phyloP scores from a whole-genome alignment of 1,140 invertebrate species.

The Lucilia cuprina region DNA sequence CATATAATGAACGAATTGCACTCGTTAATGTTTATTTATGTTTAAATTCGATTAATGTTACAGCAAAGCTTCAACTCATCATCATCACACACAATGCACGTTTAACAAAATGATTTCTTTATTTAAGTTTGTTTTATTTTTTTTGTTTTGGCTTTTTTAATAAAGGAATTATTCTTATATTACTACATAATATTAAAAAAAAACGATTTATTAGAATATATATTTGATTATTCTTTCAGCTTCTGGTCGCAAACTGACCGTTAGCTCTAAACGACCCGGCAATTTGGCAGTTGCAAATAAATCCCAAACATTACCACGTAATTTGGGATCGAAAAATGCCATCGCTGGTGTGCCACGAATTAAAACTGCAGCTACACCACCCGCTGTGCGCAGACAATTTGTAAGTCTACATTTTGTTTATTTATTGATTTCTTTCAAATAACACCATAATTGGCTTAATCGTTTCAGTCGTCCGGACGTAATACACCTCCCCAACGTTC shows the following conservation, averaged over 20 bases:
- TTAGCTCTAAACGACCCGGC: slow-evolving; percentile 72
- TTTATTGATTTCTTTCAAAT: too few relatives aligned
- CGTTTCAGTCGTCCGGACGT: slow-evolving; percentile 64
- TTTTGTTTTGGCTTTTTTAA: neutral
- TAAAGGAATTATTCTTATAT: neutral
- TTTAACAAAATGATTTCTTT: neutral
- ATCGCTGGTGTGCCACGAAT: slow-evolving; percentile 65
- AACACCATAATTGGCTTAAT: too few relatives aligned
- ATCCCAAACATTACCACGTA: slow-evolving; percentile 82
- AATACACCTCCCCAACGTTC: slow-evolving; percentile 59
- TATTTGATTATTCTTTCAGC: slow-evolving; percentile 61
- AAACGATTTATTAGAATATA: too few relatives aligned
- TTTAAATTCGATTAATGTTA: neutral
- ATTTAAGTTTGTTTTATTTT: neutral
- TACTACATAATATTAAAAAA: too few relatives aligned
- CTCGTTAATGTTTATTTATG: neutral
- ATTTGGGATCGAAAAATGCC: slow-evolving; percentile 76
- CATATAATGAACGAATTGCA: neutral
- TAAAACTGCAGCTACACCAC: slow-evolving; percentile 80
- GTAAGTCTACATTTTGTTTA: slow-evolving; percentile 66
- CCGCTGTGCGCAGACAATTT: slow-evolving; percentile 79
- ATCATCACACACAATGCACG: neutral
- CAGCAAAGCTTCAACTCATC: neutral
- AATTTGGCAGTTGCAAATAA: slow-evolving; percentile 73
- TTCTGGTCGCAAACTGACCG: slow-evolving; percentile 73